phyloP scores from a whole-genome alignment of 2,113 vertebrate species.

The Microcebus jonahi region DNA sequence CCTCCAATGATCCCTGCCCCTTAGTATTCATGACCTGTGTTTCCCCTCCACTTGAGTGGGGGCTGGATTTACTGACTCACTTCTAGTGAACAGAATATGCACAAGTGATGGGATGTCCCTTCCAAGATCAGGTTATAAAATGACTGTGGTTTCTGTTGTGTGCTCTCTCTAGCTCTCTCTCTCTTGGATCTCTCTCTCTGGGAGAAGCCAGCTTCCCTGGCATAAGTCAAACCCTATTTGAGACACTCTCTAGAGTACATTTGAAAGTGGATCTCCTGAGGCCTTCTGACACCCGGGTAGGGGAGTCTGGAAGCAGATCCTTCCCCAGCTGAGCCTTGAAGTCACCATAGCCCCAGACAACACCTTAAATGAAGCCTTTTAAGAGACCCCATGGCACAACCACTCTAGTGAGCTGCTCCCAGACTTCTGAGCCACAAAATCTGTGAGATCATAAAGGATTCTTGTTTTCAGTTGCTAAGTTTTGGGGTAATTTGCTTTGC shows the following conservation, averaged over 20 bases:
- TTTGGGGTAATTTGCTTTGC: background rate
- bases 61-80: background rate
- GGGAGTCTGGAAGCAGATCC: background rate
- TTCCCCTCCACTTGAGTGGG: background rate
- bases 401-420: background rate
- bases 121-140: background rate
- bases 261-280: background rate
- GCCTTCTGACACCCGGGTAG: background rate
- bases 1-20: background rate
- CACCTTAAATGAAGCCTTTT: background rate
- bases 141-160: background rate
- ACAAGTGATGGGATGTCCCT: background rate
- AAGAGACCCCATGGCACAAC: background rate
- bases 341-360: too few relatives aligned
- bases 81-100: background rate
- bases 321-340: background rate
- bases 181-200: background rate
- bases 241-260: background rate
- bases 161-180: too few relatives aligned
- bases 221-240: background rate
- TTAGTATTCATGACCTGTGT: background rate
- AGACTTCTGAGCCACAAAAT: background rate
- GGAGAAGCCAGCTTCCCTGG: background rate
- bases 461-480: background rate
- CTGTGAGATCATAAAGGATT: background rate